Base-by-base conservation (phyloP, 1,140 invertebrate genomes). In the Colletes gigas region DNA sequence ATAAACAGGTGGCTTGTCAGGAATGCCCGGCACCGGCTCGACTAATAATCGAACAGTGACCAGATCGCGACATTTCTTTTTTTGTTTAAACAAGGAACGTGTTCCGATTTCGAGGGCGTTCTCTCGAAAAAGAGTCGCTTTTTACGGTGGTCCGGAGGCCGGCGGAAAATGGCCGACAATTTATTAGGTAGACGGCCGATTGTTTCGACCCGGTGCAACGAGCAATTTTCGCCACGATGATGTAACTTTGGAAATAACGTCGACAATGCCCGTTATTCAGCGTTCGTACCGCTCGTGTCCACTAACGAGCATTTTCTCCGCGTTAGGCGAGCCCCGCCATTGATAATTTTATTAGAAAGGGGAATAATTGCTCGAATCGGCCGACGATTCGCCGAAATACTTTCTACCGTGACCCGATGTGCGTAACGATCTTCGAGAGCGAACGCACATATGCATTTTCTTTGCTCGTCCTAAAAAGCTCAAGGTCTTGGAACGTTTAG, bases 41-140 rank as follows among this genome's bases (percentile, higher is more conserved):
- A 54, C 76, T 78, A 78, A 78, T 78, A 78, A 78, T 72, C 69
- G 69, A 72, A 73, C 69, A 4, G 69, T 5, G 4, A 12, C 30
- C 19, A 30, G 30, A 12, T 14, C 67, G 39, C 17, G 41, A 55
- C 30, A 30, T 54, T 50, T 44, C 21, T 44, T 52, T 71, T 71
- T 62, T 17, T 41, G 60, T 55, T 72, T 55, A 55, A 72, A 65
- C 19, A 72, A 55, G 68, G 47, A 78, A 54, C 62, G 21, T 39
- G 50, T 44, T 39, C 57, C 41, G 57, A 21, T 19, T n/a, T 55
- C 50, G 66, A 77, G 75, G 75, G 75, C 76, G 68, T 71, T 30
- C 54, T n/a, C 68, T 19, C 50, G n/a, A 17, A 39, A 54, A 41
- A 67, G 9, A 50, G 44, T 6, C 19, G n/a, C 17, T 63, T 50